Percentiles rank a stretch among this genome's conserved stretches.
These are phyloP conservation scores for Clitarchus hookeri DNA, from an alignment of 2,888 invertebrate species.

Conservation along the genomic window DNA sequence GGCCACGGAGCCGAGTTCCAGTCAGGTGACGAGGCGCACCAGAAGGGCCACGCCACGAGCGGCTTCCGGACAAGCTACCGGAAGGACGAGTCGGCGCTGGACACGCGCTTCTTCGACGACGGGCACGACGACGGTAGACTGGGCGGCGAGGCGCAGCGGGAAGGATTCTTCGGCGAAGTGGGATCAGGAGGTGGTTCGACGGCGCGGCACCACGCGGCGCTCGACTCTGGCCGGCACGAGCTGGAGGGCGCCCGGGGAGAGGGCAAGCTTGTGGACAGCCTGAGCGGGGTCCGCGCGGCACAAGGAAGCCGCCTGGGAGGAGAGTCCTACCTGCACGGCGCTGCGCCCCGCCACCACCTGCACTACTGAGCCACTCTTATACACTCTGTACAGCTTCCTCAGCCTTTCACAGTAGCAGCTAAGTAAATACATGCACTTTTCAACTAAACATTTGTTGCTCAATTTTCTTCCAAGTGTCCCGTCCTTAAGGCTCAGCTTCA, in stretches of 20 bases:
- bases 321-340: no score
- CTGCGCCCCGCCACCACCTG: no score
- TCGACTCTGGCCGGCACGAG: not conserved
- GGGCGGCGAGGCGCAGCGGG: not conserved
- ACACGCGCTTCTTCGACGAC: constrained; percentile 43
- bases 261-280: not conserved
- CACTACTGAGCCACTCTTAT: no score
- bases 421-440: no score
- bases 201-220: not conserved
- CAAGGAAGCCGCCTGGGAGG: no score
- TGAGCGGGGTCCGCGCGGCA: not conserved
- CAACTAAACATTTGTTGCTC: no score
- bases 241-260: not conserved
- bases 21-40: constrained; percentile 32
- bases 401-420: no score
- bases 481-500: no score
- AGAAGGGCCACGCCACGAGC: constrained; percentile 39
- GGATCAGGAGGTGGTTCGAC: not conserved
- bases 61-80: constrained; percentile 43
- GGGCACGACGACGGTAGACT: constrained; percentile 36
- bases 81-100: constrained; percentile 44
- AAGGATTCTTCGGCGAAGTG: not conserved
- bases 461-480: no score
- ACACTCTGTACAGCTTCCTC: no score
- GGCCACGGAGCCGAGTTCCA: not conserved